Base-by-base conservation (phyloP, 64 coral and sea anemone genomes). In the Catalaphyllia jardinei region DNA sequence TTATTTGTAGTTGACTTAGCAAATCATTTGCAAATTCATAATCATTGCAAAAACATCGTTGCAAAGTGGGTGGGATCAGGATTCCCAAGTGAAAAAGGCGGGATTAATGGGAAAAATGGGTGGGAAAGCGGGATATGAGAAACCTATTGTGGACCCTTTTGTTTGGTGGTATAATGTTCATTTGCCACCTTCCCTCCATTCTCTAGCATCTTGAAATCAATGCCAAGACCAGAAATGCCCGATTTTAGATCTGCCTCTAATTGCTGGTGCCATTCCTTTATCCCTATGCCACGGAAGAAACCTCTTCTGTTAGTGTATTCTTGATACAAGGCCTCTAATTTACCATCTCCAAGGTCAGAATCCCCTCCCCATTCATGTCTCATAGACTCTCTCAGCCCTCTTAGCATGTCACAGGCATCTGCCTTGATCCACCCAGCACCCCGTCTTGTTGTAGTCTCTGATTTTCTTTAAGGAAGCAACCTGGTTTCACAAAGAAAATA, bases 401-500 rank as follows among this genome's bases (percentile, higher is more conserved):
- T 20, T 17, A 38, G 30, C 0, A 89, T 78, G 14, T 89, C 87
- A n/a, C 27, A 63, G 0, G 24, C 57, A 88, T 88, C 86, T 15
- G 86, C 73, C 52, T 88, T 88, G 11, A 88, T 62, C 86, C 86
- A 89, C n/a, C 87, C 74, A 89, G 2, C 75, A 1, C 3, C 74
- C 55, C 10, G 25, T 78, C 33, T 31, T 52, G 25, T 78, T 78
- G 7, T 14, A 3, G 2, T 62, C 60, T 8, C 60, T 62, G 60
- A 62, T 62, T 62, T 62, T 62, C 60, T 8, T 62, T 62, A 1
- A 62, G 1, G 60, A 2, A 62, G 60, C 60, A 0, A 62, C 60
- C 60, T 62, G 60, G 60, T 62, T 62, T 62, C 2, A 62, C 1
- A 62, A 62, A 1, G 60, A 62, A 62, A 62, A 10, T 1, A 1